phyloP scores from a whole-genome alignment of 1,140 invertebrate genomes.

The Drosophila watanabei region DNA sequence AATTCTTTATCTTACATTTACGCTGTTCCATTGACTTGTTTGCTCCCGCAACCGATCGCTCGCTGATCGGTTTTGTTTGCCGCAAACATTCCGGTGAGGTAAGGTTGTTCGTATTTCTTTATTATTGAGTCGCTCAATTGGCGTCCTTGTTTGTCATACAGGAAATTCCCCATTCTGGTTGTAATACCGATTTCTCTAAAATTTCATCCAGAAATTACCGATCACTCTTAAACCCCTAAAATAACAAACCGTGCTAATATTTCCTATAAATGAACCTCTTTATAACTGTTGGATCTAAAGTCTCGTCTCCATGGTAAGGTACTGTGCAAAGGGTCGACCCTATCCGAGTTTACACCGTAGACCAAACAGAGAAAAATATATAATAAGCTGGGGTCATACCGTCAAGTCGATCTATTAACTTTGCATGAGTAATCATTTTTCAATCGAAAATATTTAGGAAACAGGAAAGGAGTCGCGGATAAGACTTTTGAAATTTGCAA shows the following conservation, averaged over 20 bases:
- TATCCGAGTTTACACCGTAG: constrained; percentile 11
- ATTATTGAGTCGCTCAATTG: constrained; percentile 37
- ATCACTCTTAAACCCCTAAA: constrained; percentile 1
- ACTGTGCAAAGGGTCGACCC: constrained; percentile 8
- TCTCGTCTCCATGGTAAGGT: background rate
- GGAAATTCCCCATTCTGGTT: constrained; percentile 47
- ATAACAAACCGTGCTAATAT: constrained; percentile 8
- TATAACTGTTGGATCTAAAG: constrained; percentile 1
- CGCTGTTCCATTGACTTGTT: constrained; percentile 39
- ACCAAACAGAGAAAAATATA: constrained; percentile 11
- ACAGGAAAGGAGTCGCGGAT: background rate
- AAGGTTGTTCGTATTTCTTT: constrained; percentile 13
- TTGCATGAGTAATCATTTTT: background rate
- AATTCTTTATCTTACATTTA: constrained; percentile 6
- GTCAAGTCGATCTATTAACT: background rate
- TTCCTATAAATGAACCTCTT: constrained; percentile 47
- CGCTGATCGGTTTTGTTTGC: constrained; percentile 24
- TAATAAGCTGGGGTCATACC: constrained; percentile 11
- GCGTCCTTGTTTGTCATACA: constrained; percentile 57
- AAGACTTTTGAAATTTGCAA: too few species aligned
- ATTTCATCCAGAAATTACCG: constrained; percentile 33
- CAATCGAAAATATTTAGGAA: background rate
- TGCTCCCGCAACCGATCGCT: constrained; percentile 57
- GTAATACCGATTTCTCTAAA: constrained; percentile 44
- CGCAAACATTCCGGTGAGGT: constrained; percentile 24